Evolutionary conservation across 2,888 invertebrate genomes (phyloP).

Genomic region (Copidosoma aretas): DNA sequence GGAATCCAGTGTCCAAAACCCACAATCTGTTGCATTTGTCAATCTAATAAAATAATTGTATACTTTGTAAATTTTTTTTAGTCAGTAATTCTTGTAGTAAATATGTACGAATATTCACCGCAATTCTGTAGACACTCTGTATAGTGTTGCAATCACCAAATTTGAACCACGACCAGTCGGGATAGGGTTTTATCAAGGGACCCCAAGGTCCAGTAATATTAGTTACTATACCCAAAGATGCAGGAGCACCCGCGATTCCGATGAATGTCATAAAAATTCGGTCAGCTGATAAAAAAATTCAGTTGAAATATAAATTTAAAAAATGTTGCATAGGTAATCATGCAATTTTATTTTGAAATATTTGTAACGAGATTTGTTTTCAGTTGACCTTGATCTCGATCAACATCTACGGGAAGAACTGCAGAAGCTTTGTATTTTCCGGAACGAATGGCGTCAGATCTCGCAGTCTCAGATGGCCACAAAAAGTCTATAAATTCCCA

Average conservation of each 20-base stretch:
- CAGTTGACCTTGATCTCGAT: no score
- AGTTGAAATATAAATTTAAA: no score
- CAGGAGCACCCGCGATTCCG: slow-evolving; percentile 70
- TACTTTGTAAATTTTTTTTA: no score
- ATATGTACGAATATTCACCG: slow-evolving; percentile 65
- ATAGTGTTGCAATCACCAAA: slow-evolving; percentile 71
- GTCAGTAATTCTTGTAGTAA: no score
- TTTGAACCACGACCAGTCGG: slow-evolving; percentile 68
- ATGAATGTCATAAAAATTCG: slow-evolving; percentile 73
- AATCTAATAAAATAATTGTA: slow-evolving; percentile 64
- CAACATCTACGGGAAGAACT: no score
- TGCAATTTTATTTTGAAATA: no score
- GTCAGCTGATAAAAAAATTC: slow-evolving; percentile 23
- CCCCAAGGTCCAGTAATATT: slow-evolving; percentile 59
- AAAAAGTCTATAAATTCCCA: slow-evolving; percentile 78
- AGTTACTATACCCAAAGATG: slow-evolving; percentile 71
- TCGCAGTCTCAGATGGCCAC: slow-evolving; percentile 66
- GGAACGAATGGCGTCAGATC: slow-evolving; percentile 66
- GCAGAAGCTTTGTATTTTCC: slow-evolving; percentile 48
- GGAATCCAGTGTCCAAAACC: slow-evolving; percentile 69
- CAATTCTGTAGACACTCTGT: slow-evolving; percentile 76
- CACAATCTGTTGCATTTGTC: slow-evolving; percentile 66
- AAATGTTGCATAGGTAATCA: no score
- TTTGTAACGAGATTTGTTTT: no score
- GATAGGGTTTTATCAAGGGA: slow-evolving; percentile 59